Percentiles rank a stretch among this genome's conserved stretches.
Evolutionary conservation across 2,113 vertebrate genomes (phyloP).

Genomic region (Brienomyrus longianalis): DNA sequence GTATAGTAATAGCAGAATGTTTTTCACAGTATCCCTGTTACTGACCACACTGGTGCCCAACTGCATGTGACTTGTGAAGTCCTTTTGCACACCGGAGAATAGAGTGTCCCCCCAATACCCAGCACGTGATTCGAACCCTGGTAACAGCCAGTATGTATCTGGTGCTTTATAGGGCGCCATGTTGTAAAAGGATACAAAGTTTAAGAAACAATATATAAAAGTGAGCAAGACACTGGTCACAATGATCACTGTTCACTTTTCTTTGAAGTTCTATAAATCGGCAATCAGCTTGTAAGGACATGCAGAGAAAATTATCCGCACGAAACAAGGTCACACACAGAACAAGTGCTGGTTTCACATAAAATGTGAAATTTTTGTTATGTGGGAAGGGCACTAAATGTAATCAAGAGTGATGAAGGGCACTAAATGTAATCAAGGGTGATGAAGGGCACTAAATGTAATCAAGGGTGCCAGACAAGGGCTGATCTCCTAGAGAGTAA

Average conservation of each 20-base stretch:
- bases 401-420: neutral
- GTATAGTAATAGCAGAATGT: neutral
- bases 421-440: neutral
- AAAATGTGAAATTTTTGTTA: neutral
- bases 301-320: neutral
- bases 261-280: neutral
- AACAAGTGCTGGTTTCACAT: neutral
- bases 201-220: neutral
- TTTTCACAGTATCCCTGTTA: too few relatives aligned
- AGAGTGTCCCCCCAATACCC: neutral
- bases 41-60: too few relatives aligned
- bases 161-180: neutral
- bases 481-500: neutral
- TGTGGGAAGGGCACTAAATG: constrained; percentile 28
- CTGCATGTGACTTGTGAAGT: neutral
- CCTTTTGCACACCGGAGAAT: too few relatives aligned
- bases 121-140: neutral
- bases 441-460: neutral
- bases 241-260: neutral
- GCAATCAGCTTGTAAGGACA: neutral
- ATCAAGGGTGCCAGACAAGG: neutral
- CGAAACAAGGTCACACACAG: neutral
- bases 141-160: neutral
- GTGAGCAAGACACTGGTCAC: neutral
- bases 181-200: neutral